phyloP scores from a whole-genome alignment of 2,888 invertebrate genomes.

The Caenorhabditis virilis region DNA sequence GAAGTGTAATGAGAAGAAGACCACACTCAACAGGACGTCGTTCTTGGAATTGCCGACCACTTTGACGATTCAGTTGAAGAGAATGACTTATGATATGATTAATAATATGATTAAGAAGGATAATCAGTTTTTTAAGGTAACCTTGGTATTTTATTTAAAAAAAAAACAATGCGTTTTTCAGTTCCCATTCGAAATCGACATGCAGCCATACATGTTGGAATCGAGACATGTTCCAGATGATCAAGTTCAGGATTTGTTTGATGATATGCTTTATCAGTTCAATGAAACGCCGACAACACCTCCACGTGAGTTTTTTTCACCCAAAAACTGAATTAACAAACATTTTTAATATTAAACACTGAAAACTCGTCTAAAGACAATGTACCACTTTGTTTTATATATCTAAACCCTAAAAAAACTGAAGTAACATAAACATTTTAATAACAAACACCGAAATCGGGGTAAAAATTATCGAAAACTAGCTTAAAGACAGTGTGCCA shows the following conservation, averaged over 20 bases:
- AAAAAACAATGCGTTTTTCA: constrained; percentile 46
- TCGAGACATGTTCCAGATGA: constrained; percentile 30
- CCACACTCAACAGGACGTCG: constrained; percentile 72
- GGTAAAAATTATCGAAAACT: too few species aligned
- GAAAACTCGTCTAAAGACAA: too few species aligned
- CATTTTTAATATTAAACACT: too few species aligned
- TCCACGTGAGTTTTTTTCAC: neutral
- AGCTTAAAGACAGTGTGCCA: too few species aligned
- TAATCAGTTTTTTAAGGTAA: constrained; percentile 72
- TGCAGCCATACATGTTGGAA: constrained; percentile 36
- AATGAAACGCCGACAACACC: constrained; percentile 5
- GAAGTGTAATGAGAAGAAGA: constrained; percentile 72
- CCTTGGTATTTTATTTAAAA: neutral
- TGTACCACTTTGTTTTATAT: neutral
- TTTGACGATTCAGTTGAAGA: constrained; percentile 73
- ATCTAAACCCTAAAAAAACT: too few species aligned
- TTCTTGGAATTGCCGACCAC: constrained; percentile 72
- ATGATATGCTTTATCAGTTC: constrained; percentile 27
- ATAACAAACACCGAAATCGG: too few species aligned
- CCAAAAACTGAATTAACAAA: too few species aligned
- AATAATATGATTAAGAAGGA: constrained; percentile 72
- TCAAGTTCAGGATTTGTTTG: constrained; percentile 38
- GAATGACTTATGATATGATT: constrained; percentile 73
- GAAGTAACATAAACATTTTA: too few species aligned
- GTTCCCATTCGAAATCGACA: constrained; percentile 71